phyloP scores from a whole-genome alignment of 30 jellyfish, hydroid and myxozoan species.

The Cassiopea andromeda region DNA sequence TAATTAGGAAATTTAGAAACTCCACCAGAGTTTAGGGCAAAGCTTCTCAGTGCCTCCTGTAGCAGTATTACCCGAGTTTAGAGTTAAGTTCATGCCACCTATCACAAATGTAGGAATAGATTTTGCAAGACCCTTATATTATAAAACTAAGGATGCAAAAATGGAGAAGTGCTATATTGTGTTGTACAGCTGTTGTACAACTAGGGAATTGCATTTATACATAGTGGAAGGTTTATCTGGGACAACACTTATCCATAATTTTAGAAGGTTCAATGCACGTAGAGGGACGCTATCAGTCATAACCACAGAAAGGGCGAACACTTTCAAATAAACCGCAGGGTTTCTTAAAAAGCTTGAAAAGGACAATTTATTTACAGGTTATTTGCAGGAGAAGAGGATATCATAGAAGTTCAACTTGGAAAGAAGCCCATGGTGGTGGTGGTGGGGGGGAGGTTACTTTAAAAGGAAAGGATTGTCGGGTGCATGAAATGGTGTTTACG shows the following conservation, averaged over 20 bases:
- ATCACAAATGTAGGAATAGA: slow-evolving; percentile 23
- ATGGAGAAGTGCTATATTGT: slow-evolving; percentile 40
- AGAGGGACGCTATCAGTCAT: slow-evolving; percentile 17
- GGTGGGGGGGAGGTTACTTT: no score
- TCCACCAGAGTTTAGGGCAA: slow-evolving; percentile 10
- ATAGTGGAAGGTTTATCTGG: not conserved
- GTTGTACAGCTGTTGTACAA: slow-evolving; percentile 16
- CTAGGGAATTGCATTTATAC: slow-evolving; percentile 18
- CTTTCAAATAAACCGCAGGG: slow-evolving; percentile 3
- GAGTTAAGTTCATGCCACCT: not conserved
- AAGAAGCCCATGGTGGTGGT: no score
- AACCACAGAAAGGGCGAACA: not conserved
- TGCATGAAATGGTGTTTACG: no score
- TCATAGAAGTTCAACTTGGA: no score
- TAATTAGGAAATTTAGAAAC: not conserved
- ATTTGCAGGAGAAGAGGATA: no score
- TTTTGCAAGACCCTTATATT: slow-evolving; percentile 20
- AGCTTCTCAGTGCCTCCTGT: slow-evolving; percentile 5
- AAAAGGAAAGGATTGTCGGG: no score
- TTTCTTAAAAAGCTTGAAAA: no score
- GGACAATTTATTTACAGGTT: no score
- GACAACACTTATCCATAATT: slow-evolving; percentile 11
- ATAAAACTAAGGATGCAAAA: not conserved
- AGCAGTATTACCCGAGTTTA: slow-evolving; percentile 16
- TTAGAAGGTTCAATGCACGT: slow-evolving; percentile 2